These are phyloP conservation scores for Myotis yumanensis DNA, from an alignment of 2,113 vertebrate genomes.

Conservation along the genomic window DNA sequence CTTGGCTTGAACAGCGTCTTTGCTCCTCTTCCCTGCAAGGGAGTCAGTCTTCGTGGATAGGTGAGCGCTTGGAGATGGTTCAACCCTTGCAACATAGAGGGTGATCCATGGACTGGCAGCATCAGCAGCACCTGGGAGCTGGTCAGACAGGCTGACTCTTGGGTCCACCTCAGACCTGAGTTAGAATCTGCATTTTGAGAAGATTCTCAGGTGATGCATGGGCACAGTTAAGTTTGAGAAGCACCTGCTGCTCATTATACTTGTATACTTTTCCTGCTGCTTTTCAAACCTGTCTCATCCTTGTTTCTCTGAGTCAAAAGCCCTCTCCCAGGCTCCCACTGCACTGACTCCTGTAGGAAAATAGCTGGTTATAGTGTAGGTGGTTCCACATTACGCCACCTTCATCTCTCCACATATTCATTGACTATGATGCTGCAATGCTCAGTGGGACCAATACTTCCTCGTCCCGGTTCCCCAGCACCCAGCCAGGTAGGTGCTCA, in stretches of 20 bases:
- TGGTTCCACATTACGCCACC: not conserved
- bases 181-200: not conserved
- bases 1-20: not conserved
- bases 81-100: not conserved
- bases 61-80: not conserved
- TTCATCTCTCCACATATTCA: not conserved
- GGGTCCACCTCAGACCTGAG: not conserved
- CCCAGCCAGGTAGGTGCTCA: not conserved
- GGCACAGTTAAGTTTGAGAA: not conserved
- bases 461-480: not conserved
- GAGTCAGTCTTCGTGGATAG: not conserved
- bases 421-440: fast-evolving
- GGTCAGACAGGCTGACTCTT: not conserved
- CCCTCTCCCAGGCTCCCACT: not conserved
- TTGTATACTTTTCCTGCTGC: not conserved
- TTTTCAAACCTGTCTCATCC: not conserved
- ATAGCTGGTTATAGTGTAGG: not conserved
- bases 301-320: not conserved
- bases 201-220: not conserved
- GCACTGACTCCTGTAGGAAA: not conserved
- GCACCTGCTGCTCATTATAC: not conserved
- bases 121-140: no score
- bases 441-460: not conserved
- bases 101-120: not conserved
- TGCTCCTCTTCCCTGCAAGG: not conserved